These are phyloP conservation scores for Varanus komodoensis DNA, from an alignment of 2,113 vertebrate species.

Conservation along the genomic window DNA sequence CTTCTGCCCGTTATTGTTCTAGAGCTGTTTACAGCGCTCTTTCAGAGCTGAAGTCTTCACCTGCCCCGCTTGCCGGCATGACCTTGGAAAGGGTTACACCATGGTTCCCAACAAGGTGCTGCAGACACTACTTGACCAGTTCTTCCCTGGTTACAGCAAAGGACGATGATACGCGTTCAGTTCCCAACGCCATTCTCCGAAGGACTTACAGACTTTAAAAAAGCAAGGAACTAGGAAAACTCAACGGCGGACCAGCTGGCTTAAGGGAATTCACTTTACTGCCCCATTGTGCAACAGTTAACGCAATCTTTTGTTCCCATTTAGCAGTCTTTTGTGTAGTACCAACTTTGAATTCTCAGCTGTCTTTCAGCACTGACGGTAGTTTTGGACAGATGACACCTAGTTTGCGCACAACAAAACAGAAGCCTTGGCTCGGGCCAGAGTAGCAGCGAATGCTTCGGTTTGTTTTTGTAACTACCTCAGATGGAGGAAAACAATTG, in stretches of 20 bases:
- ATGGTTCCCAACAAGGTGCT: conserved; percentile 95
- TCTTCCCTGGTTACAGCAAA: conserved; percentile 99
- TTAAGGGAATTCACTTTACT: conserved; percentile 66
- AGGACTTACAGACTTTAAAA: conserved; percentile 73
- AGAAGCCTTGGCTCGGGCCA: conserved; percentile 71
- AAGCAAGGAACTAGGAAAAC: conserved; percentile 60
- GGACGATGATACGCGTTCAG: conserved; percentile 88
- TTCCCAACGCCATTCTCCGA: conserved; percentile 54
- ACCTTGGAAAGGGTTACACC: conserved; percentile 93
- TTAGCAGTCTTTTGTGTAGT: conserved; percentile 78
- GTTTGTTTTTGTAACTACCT: conserved; percentile 84
- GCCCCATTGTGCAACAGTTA: conserved; percentile 76
- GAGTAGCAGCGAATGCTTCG: conserved; percentile 69
- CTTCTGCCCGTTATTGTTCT: not conserved
- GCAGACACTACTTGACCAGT: conserved; percentile 95
- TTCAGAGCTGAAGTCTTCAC: conserved; percentile 96
- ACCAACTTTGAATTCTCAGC: conserved; percentile 76
- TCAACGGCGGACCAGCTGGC: conserved; percentile 75
- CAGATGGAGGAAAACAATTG: conserved; percentile 81
- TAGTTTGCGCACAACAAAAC: conserved; percentile 66
- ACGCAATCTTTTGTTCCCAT: conserved; percentile 75
- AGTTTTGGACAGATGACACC: conserved; percentile 77
- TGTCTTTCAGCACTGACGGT: conserved; percentile 82
- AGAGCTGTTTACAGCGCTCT: conserved; percentile 97
- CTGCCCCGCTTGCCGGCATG: conserved; percentile 95